Percentiles rank a stretch among this genome's conserved stretches.
These are phyloP conservation scores for Typhlomys cinereus DNA, from an alignment of 2,113 vertebrate genomes.

Conservation along the genomic window DNA sequence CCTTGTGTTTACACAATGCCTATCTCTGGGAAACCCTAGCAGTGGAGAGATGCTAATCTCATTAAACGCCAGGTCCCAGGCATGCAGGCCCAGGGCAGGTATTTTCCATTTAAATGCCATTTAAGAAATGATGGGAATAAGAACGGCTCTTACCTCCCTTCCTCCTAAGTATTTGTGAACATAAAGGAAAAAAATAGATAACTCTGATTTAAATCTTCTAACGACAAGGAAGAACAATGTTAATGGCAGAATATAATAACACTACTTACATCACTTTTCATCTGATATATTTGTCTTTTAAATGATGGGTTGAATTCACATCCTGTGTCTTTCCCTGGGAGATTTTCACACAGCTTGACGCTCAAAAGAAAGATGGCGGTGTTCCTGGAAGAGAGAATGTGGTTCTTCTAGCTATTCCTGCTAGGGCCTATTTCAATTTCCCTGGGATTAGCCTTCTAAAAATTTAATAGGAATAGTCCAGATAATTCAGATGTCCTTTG, in stretches of 20 bases:
- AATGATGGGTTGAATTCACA: constrained; percentile 69
- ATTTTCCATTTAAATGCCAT: constrained; percentile 61
- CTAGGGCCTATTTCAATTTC: background rate
- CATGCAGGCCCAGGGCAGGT: constrained; percentile 57
- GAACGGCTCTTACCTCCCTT: constrained; percentile 37
- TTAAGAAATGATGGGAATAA: constrained; percentile 75
- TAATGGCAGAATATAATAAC: constrained; percentile 70
- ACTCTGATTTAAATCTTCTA: constrained; percentile 70
- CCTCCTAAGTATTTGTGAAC: constrained; percentile 64
- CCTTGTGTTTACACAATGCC: constrained; percentile 72
- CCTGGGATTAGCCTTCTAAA: background rate
- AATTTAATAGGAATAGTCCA: background rate
- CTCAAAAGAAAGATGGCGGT: background rate
- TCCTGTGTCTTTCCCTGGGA: constrained; percentile 47
- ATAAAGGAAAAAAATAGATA: constrained; percentile 57
- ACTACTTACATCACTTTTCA: constrained; percentile 61
- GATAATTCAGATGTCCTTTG: background rate
- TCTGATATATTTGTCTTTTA: constrained; percentile 76
- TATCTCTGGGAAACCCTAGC: constrained; percentile 75
- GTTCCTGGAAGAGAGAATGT: background rate
- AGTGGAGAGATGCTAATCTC: constrained; percentile 67
- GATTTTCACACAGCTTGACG: constrained; percentile 58
- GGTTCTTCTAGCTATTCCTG: background rate
- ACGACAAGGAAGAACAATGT: constrained; percentile 73
- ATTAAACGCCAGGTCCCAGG: constrained; percentile 60